These are phyloP conservation scores for Mustela erminea DNA, from an alignment of 2,797 vertebrate species.

Conservation along the genomic window DNA sequence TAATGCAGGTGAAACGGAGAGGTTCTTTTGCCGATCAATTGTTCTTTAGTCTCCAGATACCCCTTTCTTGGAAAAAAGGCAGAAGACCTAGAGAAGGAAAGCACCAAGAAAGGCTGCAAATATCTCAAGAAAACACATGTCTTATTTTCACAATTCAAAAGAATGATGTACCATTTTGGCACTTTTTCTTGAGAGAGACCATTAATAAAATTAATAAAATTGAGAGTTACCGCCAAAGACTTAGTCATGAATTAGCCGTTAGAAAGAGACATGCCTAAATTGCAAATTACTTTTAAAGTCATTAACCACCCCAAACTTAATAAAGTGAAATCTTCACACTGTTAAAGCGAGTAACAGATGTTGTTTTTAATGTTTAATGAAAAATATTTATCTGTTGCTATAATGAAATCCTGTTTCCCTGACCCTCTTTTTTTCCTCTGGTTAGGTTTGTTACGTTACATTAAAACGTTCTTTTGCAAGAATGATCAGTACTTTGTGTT, in stretches of 20 bases:
- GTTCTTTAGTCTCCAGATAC: not conserved
- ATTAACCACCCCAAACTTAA: conserved; percentile 79
- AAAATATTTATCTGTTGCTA: conserved; percentile 75
- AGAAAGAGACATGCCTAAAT: conserved; percentile 71
- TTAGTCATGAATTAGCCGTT: conserved; percentile 71
- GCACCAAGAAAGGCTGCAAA: not conserved
- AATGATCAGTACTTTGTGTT: not conserved
- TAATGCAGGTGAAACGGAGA: not conserved
- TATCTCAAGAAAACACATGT: conserved; percentile 31
- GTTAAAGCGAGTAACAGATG: conserved; percentile 75
- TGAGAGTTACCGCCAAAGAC: conserved; percentile 61
- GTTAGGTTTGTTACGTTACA: conserved; percentile 64
- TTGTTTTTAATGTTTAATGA: conserved; percentile 81
- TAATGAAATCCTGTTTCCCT: conserved; percentile 20
- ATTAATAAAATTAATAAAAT: conserved; percentile 80
- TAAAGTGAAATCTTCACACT: conserved; percentile 76
- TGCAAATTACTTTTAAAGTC: conserved; percentile 80
- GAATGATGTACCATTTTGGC: conserved; percentile 33
- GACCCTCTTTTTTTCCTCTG: not conserved
- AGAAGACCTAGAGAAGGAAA: not conserved
- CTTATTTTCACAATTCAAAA: conserved; percentile 40
- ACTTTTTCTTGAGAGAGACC: conserved; percentile 50
- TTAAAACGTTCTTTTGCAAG: conserved; percentile 64
- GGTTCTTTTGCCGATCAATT: not conserved
- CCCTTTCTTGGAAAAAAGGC: not conserved